phyloP scores from a whole-genome alignment of 2,797 vertebrate species.

The Myripristis jacobus region DNA sequence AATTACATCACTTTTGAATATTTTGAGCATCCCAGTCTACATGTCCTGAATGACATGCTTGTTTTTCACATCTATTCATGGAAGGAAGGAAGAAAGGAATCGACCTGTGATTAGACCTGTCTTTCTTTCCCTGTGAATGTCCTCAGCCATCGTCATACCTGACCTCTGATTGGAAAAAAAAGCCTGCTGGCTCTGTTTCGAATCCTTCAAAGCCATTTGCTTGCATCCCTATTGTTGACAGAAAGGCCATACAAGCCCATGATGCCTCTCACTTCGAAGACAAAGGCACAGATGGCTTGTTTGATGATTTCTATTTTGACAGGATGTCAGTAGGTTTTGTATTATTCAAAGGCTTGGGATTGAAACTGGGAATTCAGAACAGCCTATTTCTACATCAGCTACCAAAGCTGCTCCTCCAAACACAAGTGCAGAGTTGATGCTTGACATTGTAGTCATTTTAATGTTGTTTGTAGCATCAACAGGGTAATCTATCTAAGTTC shows the following conservation, averaged over 20 bases:
- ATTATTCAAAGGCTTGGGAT: conserved; percentile 62
- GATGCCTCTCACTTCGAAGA: conserved; percentile 38
- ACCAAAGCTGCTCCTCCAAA: conserved; percentile 44
- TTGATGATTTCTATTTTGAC: conserved; percentile 69
- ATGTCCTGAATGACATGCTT: conserved; percentile 15
- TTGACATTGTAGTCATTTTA: conserved; percentile 31
- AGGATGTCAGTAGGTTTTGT: conserved; percentile 59
- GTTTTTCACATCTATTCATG: conserved; percentile 38
- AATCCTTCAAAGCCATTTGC: conserved; percentile 60
- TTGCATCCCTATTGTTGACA: conserved; percentile 51
- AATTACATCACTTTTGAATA: conserved; percentile 24
- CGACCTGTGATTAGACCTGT: conserved; percentile 33
- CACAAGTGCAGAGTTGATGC: conserved; percentile 43
- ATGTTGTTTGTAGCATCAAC: conserved; percentile 43
- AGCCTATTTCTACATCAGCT: conserved; percentile 38
- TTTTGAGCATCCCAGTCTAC: neutral
- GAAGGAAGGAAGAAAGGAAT: conserved; percentile 23
- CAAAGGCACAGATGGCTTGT: conserved; percentile 54
- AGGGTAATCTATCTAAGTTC: conserved; percentile 36
- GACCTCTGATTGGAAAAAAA: conserved; percentile 50
- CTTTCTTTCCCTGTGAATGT: conserved; percentile 12
- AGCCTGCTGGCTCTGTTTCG: conserved; percentile 41
- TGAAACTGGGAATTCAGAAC: conserved; percentile 48
- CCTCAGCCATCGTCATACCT: conserved; percentile 41
- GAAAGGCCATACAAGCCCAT: conserved; percentile 45